Evolutionary conservation across 2,113 vertebrate species (phyloP).

Genomic region (Raja brachyura): DNA sequence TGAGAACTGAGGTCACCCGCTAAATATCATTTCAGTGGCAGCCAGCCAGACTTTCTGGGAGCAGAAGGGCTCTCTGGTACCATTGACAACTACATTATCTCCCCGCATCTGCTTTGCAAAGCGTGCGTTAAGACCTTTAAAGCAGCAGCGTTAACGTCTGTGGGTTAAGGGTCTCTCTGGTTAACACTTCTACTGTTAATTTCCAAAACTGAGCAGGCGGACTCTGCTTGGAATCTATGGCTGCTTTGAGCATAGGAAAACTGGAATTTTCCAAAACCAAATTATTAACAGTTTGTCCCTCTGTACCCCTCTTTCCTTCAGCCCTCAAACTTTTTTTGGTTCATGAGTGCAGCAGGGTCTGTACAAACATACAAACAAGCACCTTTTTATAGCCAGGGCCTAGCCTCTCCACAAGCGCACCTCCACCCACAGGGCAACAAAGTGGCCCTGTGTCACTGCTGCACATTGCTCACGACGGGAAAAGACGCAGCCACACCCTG

Average conservation of each 20-base stretch:
- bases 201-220: background rate
- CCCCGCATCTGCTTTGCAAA: background rate
- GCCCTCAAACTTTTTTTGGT: too few species aligned
- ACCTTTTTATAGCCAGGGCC: slow-evolving; percentile 5
- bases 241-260: background rate
- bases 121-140: background rate
- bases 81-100: background rate
- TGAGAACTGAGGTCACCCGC: slow-evolving; percentile 19
- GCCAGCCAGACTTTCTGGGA: slow-evolving; percentile 17
- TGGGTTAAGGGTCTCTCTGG: background rate
- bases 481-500: background rate
- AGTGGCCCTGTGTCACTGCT: slow-evolving; percentile 9
- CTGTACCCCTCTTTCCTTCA: background rate
- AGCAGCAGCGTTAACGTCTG: background rate
- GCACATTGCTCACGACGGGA: background rate
- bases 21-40: slow-evolving; percentile 25
- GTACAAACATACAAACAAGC: slow-evolving; percentile 24
- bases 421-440: slow-evolving; percentile 25
- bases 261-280: background rate
- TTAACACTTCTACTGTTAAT: background rate
- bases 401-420: background rate
- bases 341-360: background rate
- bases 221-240: background rate
- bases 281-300: slow-evolving; percentile 8
- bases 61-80: background rate